Base-by-base conservation (phyloP, 64 coral and sea anemone species). In the Montipora efflorescens region DNA sequence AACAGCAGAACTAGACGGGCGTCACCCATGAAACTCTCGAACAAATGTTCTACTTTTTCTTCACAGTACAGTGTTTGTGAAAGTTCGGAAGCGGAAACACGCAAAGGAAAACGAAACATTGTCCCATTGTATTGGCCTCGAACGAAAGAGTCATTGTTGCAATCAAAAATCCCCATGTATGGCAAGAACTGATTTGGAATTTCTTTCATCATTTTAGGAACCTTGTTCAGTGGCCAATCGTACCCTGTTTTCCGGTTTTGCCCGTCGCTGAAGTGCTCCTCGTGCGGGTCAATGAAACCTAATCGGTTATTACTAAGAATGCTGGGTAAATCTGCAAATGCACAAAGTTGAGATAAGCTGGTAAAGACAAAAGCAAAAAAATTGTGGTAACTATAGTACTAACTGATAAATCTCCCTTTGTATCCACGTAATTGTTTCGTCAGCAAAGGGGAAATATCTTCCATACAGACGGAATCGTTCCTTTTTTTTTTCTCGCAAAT, bases 91-190 rank as follows among this genome's bases (percentile, higher is more conserved):
- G 87, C 81, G 53, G 69, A 2, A 21, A 66, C 16, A 85, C 96
- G 88, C 48, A 98, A 90, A 2, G 93, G 96, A 68, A 98, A 95
- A 22, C 96, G 96, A 79, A 98, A 98, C 3, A 98, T 75, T 12
- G 96, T 98, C 67, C 93, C 96, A 4, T 80, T 47, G 67, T 95
- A 98, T 20, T 84, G 62, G 48, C 79, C 93, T 58, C 45, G 72
- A 28, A 10, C 47, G 36, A 93, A 98, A 0, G 47, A 19, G 20
- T 89, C 79, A 15, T 95, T 75, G n/a, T 25, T 89, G 36, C 96
- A 98, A 59, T 80, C 85, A 77, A 95, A 92, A 44, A 98, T 83
- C 1, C 74, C 83, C 7, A 92, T 89, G 64, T 95, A 98, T 6
- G 96, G 96, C 36, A 64, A 78, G 61, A 98, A 98, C 79, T 98